These are phyloP conservation scores for Catostomus latipinnis DNA, from an alignment of 2,797 vertebrate genomes.

Conservation along the genomic window DNA sequence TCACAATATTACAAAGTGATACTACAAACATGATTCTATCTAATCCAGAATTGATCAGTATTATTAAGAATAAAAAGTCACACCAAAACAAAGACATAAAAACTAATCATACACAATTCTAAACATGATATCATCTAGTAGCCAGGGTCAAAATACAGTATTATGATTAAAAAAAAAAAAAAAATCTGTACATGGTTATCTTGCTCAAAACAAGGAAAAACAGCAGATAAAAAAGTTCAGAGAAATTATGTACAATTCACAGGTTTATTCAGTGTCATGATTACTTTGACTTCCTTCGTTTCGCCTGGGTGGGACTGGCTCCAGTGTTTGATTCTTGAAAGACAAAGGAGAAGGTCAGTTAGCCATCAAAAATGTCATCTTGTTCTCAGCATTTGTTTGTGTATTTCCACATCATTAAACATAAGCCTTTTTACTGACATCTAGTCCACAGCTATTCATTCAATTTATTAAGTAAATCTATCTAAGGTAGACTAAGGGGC, in stretches of 20 bases:
- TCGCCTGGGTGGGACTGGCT: constrained; percentile 94
- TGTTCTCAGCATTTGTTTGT: too few species aligned
- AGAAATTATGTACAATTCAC: constrained; percentile 88
- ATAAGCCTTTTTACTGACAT: too few species aligned
- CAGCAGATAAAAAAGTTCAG: constrained; percentile 87
- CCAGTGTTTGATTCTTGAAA: constrained; percentile 84
- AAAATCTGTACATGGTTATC: constrained; percentile 85
- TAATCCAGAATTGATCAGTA: constrained; percentile 80
- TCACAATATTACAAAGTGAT: constrained; percentile 81
- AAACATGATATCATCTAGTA: constrained; percentile 73
- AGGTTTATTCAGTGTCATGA: constrained; percentile 79
- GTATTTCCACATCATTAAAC: too few species aligned
- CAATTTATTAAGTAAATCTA: too few species aligned
- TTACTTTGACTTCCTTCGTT: constrained; percentile 99
- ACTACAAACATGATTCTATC: constrained; percentile 66
- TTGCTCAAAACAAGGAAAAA: constrained; percentile 71
- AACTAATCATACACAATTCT: constrained; percentile 74
- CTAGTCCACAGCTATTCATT: too few species aligned
- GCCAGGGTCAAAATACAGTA: constrained; percentile 75
- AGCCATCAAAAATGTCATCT: too few species aligned
- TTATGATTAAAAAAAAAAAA: constrained; percentile 78
- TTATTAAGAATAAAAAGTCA: constrained; percentile 63
- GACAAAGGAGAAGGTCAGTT: constrained; percentile 28
- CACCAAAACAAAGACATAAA: constrained; percentile 75
- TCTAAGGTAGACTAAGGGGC: too few species aligned